Evolutionary conservation across 2,113 vertebrate species (phyloP).

Genomic region (Sander lucioperca): DNA sequence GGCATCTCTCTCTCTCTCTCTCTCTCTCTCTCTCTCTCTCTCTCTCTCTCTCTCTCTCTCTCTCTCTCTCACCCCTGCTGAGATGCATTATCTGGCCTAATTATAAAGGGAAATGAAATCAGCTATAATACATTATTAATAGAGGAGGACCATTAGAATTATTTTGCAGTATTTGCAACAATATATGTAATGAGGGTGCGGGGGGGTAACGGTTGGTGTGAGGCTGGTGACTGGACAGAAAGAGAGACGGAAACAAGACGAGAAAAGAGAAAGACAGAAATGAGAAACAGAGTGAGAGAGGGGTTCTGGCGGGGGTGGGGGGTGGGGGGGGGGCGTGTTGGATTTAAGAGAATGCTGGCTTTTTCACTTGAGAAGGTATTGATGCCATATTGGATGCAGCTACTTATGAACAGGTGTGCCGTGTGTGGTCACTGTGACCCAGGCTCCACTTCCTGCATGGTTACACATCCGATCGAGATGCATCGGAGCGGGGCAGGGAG

Average conservation of each 20-base stretch:
- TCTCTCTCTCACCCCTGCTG: constrained; percentile 70
- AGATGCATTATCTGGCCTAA: constrained; percentile 87
- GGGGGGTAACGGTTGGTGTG: constrained; percentile 1
- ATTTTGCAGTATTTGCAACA: constrained; percentile 82
- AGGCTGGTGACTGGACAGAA: constrained; percentile 18
- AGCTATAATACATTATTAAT: constrained; percentile 87
- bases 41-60: too few relatives aligned
- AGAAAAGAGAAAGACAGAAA: constrained; percentile 8
- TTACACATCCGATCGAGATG: constrained; percentile 62
- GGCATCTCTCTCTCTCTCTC: constrained; percentile 57
- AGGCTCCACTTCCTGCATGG: constrained; percentile 66
- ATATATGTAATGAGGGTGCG: constrained; percentile 65
- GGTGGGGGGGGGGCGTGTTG: not conserved
- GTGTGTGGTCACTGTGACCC: constrained; percentile 68
- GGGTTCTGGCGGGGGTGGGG: not conserved
- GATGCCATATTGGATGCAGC: constrained; percentile 70
- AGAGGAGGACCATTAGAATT: constrained; percentile 79
- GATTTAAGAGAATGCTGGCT: constrained; percentile 62
- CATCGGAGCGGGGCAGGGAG: constrained; percentile 44
- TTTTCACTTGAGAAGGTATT: constrained; percentile 72
- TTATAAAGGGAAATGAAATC: constrained; percentile 90
- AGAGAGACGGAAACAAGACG: constrained; percentile 11
- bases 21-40: too few relatives aligned
- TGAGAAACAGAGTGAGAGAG: not conserved
- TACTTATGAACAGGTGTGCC: constrained; percentile 69